phyloP scores from a whole-genome alignment of 2,797 vertebrate species.

The Tangara arthus region DNA sequence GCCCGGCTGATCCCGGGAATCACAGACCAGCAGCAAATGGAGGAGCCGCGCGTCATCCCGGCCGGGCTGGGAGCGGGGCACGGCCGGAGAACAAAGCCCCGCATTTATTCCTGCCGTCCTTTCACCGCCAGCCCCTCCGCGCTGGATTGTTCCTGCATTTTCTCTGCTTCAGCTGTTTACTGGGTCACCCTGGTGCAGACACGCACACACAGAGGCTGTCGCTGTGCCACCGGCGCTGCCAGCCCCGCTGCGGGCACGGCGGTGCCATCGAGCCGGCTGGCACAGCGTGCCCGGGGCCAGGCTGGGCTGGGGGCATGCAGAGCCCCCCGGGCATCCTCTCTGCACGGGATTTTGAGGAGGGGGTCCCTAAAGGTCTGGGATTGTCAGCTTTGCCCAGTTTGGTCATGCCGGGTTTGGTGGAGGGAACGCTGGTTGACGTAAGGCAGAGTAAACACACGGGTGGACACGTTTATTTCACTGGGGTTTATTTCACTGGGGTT shows the following conservation, averaged over 20 bases:
- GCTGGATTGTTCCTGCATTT: conserved; percentile 44
- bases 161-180: conserved; percentile 69
- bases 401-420: background rate
- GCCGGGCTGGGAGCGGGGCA: background rate
- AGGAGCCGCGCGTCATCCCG: background rate
- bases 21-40: background rate
- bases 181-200: conserved; percentile 7
- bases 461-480: background rate
- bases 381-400: background rate
- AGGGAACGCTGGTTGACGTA: background rate
- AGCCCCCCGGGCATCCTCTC: background rate
- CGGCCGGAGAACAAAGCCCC: conserved; percentile 3
- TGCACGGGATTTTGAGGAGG: background rate
- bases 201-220: background rate
- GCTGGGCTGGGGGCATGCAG: background rate
- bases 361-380: background rate
- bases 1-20: background rate
- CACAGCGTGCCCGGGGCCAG: background rate
- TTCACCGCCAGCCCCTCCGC: background rate
- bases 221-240: background rate
- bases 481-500: background rate
- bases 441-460: background rate
- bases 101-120: conserved; percentile 1
- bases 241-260: background rate
- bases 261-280: background rate